Conservation (phyloP, 2,888 invertebrate genomes). For the Ormyrus thymus region DNA sequence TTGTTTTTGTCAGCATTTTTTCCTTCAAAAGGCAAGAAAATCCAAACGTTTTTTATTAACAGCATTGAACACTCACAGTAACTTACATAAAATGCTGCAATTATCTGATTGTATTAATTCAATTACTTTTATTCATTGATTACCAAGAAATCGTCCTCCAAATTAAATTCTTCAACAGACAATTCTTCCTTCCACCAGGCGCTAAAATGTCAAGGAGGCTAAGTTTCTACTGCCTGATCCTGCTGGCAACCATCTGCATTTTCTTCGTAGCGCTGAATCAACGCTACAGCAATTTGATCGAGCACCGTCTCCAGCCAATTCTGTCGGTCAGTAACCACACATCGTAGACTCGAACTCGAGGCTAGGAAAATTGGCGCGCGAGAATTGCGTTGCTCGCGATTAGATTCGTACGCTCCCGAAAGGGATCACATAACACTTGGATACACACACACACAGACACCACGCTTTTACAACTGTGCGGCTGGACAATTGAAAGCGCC, state of each 20-base stretch:
- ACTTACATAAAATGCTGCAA: too few species aligned
- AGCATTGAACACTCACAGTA: too few species aligned
- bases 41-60: background rate
- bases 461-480: background rate
- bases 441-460: too few species aligned
- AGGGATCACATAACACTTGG: constrained; percentile 22
- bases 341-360: background rate
- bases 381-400: constrained; percentile 40
- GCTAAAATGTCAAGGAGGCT: constrained; percentile 70
- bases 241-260: constrained; percentile 71
- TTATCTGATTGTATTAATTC: too few species aligned
- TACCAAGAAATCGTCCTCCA: too few species aligned
- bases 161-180: background rate
- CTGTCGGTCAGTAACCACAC: constrained; percentile 67
- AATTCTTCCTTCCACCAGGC: constrained; percentile 59
- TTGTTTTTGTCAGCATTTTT: background rate
- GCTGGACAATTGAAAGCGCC: constrained; percentile 8
- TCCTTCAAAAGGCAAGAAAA: background rate
- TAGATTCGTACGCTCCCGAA: constrained; percentile 29
- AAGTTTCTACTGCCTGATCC: constrained; percentile 72
- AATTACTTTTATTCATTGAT: background rate
- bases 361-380: background rate
- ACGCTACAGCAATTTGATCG: constrained; percentile 70
- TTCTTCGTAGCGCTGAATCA: constrained; percentile 72
- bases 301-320: constrained; percentile 69